Evolutionary conservation across 2,888 invertebrate genomes (phyloP).

Genomic region (Drosophila lacicola): DNA sequence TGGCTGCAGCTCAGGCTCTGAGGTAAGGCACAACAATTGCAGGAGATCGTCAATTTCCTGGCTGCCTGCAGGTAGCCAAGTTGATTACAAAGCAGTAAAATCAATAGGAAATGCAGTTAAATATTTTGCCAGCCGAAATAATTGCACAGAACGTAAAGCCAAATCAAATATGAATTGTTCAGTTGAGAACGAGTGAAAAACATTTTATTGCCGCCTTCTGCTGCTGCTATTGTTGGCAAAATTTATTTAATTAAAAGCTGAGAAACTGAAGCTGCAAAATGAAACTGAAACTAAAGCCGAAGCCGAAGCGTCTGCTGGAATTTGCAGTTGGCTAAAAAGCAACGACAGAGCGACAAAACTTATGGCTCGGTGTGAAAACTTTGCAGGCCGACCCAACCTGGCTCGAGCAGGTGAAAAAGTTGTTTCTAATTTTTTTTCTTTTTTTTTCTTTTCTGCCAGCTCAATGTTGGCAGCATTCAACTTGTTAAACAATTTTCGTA

Average conservation of each 20-base stretch:
- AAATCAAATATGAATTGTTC: conserved; percentile 65
- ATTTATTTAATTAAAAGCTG: conserved; percentile 76
- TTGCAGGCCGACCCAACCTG: conserved; percentile 26
- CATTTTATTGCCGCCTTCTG: conserved; percentile 46
- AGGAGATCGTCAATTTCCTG: conserved; percentile 79
- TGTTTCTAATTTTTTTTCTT: background rate
- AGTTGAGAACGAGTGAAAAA: conserved; percentile 8
- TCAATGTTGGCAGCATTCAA: conserved; percentile 64
- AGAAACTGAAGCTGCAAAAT: conserved; percentile 41
- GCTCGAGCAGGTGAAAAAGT: conserved; percentile 53
- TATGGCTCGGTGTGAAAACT: conserved; percentile 72
- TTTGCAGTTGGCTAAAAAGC: conserved; percentile 52
- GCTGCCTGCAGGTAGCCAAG: conserved; percentile 64
- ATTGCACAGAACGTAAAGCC: conserved; percentile 52
- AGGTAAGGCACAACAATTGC: conserved; percentile 63
- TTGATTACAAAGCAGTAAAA: conserved; percentile 78
- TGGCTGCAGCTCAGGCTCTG: conserved; percentile 6
- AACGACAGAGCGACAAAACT: conserved; percentile 58
- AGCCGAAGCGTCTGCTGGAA: conserved; percentile 29
- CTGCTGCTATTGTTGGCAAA: conserved; percentile 51
- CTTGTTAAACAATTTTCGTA: conserved; percentile 80
- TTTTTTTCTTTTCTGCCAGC: conserved; percentile 4
- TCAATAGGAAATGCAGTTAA: conserved; percentile 81
- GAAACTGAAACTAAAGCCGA: conserved; percentile 35
- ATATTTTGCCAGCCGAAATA: conserved; percentile 78